Conservation (phyloP, 2,113 vertebrate genomes). For the Smithornis capensis region DNA sequence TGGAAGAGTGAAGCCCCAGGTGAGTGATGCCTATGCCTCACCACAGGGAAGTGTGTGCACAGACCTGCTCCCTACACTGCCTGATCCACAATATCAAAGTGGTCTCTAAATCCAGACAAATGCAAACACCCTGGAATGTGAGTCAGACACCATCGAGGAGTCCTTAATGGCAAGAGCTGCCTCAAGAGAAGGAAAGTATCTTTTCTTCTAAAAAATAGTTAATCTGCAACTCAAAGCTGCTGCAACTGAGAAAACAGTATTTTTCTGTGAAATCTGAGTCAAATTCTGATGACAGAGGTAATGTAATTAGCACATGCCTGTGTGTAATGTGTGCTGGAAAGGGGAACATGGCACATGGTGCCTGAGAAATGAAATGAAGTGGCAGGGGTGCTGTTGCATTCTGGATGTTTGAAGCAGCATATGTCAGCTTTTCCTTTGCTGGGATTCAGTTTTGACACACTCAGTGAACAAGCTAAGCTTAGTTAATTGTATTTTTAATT, state of each 20-base stretch:
- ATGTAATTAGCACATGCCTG: neutral
- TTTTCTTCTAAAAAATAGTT: neutral
- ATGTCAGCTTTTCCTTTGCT: neutral
- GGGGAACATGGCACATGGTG: neutral
- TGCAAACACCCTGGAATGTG: neutral
- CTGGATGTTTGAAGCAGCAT: neutral
- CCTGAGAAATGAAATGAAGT: neutral
- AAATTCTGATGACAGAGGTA: constrained; percentile 23
- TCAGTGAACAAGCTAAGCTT: neutral
- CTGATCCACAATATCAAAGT: neutral
- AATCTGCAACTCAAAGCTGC: neutral
- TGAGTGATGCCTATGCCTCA: neutral
- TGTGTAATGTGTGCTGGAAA: neutral
- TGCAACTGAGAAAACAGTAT: neutral
- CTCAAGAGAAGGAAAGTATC: neutral
- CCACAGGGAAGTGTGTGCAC: fast-evolving
- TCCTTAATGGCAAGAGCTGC: neutral
- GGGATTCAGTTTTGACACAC: neutral
- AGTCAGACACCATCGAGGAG: neutral
- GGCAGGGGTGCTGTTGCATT: neutral
- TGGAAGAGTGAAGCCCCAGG: neutral
- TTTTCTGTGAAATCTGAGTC: neutral
- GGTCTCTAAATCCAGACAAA: neutral
- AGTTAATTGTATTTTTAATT: constrained; percentile 16
- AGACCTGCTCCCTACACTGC: no score